Evolutionary conservation across 1,140 invertebrate genomes (phyloP).

Genomic region (Lordiphosa stackelbergi): DNA sequence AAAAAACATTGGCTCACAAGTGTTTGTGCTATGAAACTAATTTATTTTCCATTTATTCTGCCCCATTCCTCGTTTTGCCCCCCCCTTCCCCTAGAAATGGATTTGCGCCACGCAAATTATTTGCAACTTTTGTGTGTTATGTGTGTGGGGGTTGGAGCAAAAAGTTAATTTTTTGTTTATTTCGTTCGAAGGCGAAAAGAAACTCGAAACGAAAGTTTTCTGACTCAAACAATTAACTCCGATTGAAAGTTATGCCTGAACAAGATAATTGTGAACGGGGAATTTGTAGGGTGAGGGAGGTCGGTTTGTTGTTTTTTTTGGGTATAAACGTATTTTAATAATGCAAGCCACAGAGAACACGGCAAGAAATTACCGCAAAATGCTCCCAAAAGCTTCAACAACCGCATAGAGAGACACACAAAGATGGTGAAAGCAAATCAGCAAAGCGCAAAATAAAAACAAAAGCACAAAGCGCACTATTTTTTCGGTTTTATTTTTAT

Average conservation of each 20-base stretch:
- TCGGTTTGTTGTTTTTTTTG: no score
- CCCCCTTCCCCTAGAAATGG: background rate
- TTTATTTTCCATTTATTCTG: conserved; percentile 14
- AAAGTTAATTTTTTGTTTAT: no score
- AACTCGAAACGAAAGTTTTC: conserved; percentile 49
- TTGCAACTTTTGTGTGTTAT: conserved; percentile 17
- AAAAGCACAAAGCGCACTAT: conserved; percentile 58
- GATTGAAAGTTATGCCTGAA: conserved; percentile 66
- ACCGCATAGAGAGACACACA: conserved; percentile 15
- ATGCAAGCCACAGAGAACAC: conserved; percentile 20
- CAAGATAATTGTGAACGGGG: conserved; percentile 39
- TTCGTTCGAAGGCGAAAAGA: no score
- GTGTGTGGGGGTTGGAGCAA: no score
- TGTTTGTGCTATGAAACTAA: conserved; percentile 9
- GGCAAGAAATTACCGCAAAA: conserved; percentile 29
- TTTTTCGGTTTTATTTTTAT: conserved; percentile 30
- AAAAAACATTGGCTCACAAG: background rate
- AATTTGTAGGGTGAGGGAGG: background rate
- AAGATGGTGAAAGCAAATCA: conserved; percentile 31
- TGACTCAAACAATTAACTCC: conserved; percentile 67
- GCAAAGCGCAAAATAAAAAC: conserved; percentile 48
- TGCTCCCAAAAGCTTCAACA: conserved; percentile 27
- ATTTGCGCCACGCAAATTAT: conserved; percentile 31
- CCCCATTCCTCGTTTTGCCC: background rate
- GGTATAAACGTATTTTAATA: conserved; percentile 64